These are phyloP conservation scores for Chelonoidis abingdonii DNA, from an alignment of 2,113 vertebrate species.

Conservation along the genomic window DNA sequence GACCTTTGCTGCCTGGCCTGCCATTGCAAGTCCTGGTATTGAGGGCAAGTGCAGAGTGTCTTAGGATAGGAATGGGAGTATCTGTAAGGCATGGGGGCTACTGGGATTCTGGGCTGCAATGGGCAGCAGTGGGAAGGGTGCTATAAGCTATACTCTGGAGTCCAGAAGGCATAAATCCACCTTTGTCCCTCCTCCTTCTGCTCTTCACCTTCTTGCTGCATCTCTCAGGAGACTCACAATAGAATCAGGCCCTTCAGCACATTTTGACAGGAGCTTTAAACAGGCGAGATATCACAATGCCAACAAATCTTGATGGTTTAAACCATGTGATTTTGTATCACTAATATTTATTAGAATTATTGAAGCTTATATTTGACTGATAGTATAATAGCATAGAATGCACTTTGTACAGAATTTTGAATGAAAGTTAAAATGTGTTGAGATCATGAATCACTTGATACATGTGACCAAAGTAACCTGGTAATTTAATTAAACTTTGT, in stretches of 20 bases:
- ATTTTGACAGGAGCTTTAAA: neutral
- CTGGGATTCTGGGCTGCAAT: neutral
- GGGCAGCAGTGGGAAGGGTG: neutral
- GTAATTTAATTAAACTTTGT: neutral
- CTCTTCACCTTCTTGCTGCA: neutral
- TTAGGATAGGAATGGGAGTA: neutral
- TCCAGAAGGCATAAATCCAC: accelerated
- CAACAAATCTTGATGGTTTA: neutral
- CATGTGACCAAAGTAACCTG: neutral
- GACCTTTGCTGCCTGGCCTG: neutral
- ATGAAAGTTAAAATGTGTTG: neutral
- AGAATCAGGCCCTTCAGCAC: accelerated
- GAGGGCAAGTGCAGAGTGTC: neutral
- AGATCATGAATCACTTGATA: neutral
- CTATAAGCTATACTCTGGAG: neutral
- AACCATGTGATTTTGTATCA: neutral
- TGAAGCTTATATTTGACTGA: neutral
- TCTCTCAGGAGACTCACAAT: neutral
- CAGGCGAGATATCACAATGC: neutral
- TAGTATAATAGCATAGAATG: neutral
- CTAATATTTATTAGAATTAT: neutral
- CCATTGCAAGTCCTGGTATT: neutral
- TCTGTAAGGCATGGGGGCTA: neutral
- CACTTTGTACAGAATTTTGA: neutral
- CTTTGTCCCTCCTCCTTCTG: neutral